Evolutionary conservation across 64 coral and sea anemone species (phyloP), one percentile per base, ranked within the genome.

Genomic region (Stichodactyla mertensii): DNA sequence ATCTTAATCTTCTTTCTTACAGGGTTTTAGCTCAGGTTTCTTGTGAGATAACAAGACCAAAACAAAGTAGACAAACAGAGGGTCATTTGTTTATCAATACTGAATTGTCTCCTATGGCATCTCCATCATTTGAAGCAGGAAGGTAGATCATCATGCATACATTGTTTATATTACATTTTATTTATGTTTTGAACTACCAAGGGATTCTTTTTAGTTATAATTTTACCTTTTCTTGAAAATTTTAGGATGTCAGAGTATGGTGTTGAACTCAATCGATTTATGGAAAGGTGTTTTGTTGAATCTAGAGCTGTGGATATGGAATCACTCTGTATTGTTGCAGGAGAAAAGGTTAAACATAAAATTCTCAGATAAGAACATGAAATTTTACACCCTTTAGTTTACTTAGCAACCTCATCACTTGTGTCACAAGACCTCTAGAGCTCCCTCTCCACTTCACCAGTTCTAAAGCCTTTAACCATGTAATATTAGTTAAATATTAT

Each of bases 301-400:
- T 99, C 97, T 26, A 77, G 88, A 79, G 90, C 93, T 53, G 83
- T 99, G 12, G 97, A 99, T 86, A 79, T 95, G 54, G 97, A 99
- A 77, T 95, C 97, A 64, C 83, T 99, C 22, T 99, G 97, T 57
- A 99, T 99, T 88, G 97, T 99, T 28, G 93, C 93, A 78, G 97
- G 97, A 45, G 97, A 95, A 88, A 92, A 99, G 97, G 97, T 99
- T 52, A 78, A 4, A 53, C 6, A 10, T 28, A 15, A 20, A n/a
- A 8, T 45, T 45, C 36, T 45, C 0, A 45, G 1, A 45, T 0
- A 45, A 45, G 36, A 2, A 45, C 36, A 45, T 45, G 36, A 45
- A 45, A 45, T 45, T 45, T 45, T 45, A 45, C 1, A 2, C 36
- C 3, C 36, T 45, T 45, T 45, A 4, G 36, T 45, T 2, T 36